Conservation (phyloP, 2,797 vertebrate genomes). For the Coranthus polyacanthus region DNA sequence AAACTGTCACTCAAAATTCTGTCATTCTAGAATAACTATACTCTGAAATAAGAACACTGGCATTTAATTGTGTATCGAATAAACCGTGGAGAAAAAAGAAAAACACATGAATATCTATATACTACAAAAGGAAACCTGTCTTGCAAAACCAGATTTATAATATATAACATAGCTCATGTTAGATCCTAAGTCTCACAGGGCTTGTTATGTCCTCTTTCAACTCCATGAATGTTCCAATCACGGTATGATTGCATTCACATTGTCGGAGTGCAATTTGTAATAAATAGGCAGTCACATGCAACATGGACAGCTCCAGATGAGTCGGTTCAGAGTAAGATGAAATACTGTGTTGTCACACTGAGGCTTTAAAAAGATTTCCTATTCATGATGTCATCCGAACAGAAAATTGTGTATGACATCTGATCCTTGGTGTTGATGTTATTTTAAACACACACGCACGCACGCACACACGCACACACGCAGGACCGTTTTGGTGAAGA, state of each 20-base stretch:
- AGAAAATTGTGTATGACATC: no score
- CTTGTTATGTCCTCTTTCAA: conserved; percentile 35
- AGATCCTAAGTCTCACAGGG: not conserved
- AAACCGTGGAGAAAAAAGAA: not conserved
- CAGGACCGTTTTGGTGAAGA: no score
- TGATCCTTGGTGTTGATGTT: no score
- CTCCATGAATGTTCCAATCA: conserved; percentile 45
- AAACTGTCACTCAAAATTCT: not conserved
- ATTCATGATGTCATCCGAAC: conserved; percentile 24
- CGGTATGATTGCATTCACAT: conserved; percentile 26
- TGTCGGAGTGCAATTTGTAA: conserved; percentile 17
- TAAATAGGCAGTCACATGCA: conserved; percentile 26
- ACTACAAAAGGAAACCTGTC: conserved; percentile 4
- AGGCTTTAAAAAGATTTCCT: conserved; percentile 23
- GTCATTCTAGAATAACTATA: not conserved
- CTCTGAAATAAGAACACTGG: not conserved
- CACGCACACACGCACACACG: no score
- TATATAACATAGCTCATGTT: not conserved
- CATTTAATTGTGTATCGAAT: not conserved
- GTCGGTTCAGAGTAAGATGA: conserved; percentile 3
- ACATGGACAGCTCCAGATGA: conserved; percentile 9
- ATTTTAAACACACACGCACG: conserved; percentile 3
- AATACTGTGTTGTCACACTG: conserved; percentile 9
- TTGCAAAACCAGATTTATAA: conserved; percentile 9
- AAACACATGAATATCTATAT: not conserved